Evolutionary conservation across 2,888 invertebrate species (phyloP).

Genomic region (Epinotia ramella): DNA sequence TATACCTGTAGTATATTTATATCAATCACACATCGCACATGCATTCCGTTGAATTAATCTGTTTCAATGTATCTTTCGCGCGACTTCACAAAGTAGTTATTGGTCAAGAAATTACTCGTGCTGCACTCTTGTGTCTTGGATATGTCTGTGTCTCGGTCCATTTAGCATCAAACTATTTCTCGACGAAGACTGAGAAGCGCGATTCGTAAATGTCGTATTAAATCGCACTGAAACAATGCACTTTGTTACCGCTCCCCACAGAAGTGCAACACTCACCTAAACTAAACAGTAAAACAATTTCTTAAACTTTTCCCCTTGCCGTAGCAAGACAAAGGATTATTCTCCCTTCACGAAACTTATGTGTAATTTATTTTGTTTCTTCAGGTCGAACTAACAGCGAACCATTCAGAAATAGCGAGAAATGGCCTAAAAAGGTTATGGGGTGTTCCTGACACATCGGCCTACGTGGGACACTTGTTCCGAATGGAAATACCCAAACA

Average conservation of each 20-base stretch:
- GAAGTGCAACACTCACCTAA: constrained; percentile 32
- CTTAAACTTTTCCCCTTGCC: constrained; percentile 30
- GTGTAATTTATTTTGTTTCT: constrained; percentile 47
- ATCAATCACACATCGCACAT: background rate
- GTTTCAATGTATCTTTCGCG: background rate
- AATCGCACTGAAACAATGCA: constrained; percentile 13
- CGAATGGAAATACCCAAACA: constrained; percentile 89
- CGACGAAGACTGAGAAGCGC: background rate
- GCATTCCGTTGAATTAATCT: background rate
- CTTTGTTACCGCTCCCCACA: constrained; percentile 17
- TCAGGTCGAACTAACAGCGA: constrained; percentile 78
- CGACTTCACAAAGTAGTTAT: constrained; percentile 8
- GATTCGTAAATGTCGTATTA: constrained; percentile 12
- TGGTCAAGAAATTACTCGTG: constrained; percentile 1
- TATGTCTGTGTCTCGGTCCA: background rate
- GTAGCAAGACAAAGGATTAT: constrained; percentile 35
- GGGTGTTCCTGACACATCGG: constrained; percentile 87
- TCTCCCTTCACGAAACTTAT: constrained; percentile 32
- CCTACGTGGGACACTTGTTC: constrained; percentile 90
- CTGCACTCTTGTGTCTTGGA: background rate
- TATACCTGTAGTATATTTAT: background rate
- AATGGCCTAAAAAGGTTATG: constrained; percentile 83
- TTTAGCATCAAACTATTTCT: background rate
- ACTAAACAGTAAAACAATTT: constrained; percentile 18
- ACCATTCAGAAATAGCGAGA: constrained; percentile 79